Evolutionary conservation across 2,888 invertebrate genomes (phyloP), one percentile per base, ranked within the genome.

Genomic region (Tenthredo amoena): DNA sequence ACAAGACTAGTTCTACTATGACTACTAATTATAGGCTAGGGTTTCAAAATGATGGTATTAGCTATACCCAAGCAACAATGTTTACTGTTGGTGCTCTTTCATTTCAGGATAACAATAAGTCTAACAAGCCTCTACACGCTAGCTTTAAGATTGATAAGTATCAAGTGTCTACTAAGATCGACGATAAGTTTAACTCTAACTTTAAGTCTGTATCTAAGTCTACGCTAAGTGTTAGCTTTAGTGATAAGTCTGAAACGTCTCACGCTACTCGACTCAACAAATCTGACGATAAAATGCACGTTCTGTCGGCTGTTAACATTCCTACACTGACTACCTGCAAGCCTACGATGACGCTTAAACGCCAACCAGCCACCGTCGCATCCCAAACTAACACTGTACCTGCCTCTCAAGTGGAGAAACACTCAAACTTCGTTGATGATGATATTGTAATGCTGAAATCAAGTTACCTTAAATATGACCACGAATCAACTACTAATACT

Each of bases 81-180:
- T 93, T 91, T 92, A 94, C 93, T 93, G 94, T 93, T 94, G 94
- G 94, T 94, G 94, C 94, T 94, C 94, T 94, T 94, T 94, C 93
- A 93, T 92, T 93, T 94, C 94, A 93, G 94, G 93, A 94, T 94
- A 94, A 94, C 90, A 89, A 91, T 93, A 92, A 92, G 91, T 93
- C 89, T 89, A 89, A 89, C 89, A 91, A 91, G 91, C 91, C 91
- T 90, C 90, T 91, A 90, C 91, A 91, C 88, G 88, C 88, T 92
- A 92, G 91, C 90, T 91, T 91, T 91, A 91, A 91, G 91, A 88
- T 86, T 88, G 89, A 86, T 90, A 88, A 91, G 88, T 91, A 90
- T 91, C 91, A 90, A 90, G 90, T 89, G 90, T 89, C 90, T 88
- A 87, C 89, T 88, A 89, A 89, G 88, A 87, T 89, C 87, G 90